phyloP scores from a whole-genome alignment of 2,113 vertebrate species.

The Nycticebus coucang region DNA sequence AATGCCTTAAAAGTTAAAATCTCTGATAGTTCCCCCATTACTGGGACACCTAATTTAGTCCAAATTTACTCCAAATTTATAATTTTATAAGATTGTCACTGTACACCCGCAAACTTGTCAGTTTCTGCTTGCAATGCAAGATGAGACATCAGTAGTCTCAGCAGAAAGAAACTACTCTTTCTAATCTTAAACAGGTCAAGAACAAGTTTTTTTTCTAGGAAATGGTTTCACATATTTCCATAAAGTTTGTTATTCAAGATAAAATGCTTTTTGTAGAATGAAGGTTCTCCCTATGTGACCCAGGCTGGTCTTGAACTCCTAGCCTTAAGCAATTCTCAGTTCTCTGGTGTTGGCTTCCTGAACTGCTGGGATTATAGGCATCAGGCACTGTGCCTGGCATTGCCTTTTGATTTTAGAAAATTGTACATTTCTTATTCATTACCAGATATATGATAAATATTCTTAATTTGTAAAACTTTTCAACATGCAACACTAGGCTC shows the following conservation, averaged over 20 bases:
- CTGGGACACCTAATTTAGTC: background rate
- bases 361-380: too few relatives aligned
- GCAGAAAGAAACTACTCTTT: background rate
- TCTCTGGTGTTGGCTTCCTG: too few relatives aligned
- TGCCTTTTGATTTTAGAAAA: slow-evolving; percentile 58
- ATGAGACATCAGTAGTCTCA: background rate
- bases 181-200: background rate
- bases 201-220: background rate
- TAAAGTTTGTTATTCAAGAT: background rate
- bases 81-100: background rate
- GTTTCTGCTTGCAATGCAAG: background rate
- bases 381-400: background rate
- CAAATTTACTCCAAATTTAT: background rate
- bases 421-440: slow-evolving; percentile 31
- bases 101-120: background rate
- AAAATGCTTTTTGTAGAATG: slow-evolving; percentile 33
- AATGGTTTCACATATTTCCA: background rate
- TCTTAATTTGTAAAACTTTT: slow-evolving; percentile 40
- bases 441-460: background rate
- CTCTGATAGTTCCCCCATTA: slow-evolving; percentile 28
- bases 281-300: too few relatives aligned
- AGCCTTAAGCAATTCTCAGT: too few relatives aligned
- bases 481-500: background rate
- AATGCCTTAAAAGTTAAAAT: background rate
- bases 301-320: too few relatives aligned